Evolutionary conservation across 2,797 vertebrate species (phyloP).

Genomic region (Echiichthys vipera): DNA sequence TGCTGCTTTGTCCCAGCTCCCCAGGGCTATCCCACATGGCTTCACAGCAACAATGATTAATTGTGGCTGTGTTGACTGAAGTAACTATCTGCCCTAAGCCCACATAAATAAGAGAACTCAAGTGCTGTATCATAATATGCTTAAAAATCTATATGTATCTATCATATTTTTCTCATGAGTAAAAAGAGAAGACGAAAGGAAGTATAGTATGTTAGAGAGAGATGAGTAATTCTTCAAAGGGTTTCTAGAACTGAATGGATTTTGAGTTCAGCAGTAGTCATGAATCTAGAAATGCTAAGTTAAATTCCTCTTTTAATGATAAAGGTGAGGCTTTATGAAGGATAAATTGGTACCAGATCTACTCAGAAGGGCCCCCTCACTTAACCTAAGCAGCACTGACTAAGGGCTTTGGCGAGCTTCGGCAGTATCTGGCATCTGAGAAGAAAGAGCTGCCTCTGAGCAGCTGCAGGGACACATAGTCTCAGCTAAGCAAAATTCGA

Average conservation of each 20-base stretch:
- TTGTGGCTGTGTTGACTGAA: slow-evolving; percentile 63
- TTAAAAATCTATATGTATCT: slow-evolving; percentile 25
- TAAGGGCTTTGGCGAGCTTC: slow-evolving; percentile 52
- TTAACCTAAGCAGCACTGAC: slow-evolving; percentile 54
- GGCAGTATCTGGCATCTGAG: slow-evolving; percentile 44
- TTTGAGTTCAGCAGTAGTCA: slow-evolving; percentile 34
- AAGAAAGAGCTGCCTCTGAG: slow-evolving; percentile 41
- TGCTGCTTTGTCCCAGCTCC: slow-evolving; percentile 55
- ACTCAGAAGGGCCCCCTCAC: slow-evolving; percentile 50
- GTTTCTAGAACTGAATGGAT: slow-evolving; percentile 33
- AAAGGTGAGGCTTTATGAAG: slow-evolving; percentile 62
- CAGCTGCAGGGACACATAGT: slow-evolving; percentile 35
- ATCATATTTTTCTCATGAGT: slow-evolving; percentile 8
- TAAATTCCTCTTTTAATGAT: slow-evolving; percentile 55
- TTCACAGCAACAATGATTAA: slow-evolving; percentile 63
- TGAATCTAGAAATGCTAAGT: slow-evolving; percentile 46
- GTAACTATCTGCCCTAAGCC: slow-evolving; percentile 38
- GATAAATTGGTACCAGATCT: slow-evolving; percentile 58
- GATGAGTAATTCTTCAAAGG: slow-evolving; percentile 26
- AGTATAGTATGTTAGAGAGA: slow-evolving; percentile 5
- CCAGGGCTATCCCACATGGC: slow-evolving; percentile 40
- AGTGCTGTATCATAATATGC: slow-evolving; percentile 16
- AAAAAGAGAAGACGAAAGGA: slow-evolving; percentile 16
- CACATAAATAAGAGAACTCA: slow-evolving; percentile 22
- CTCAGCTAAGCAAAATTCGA: slow-evolving; percentile 41